phyloP scores from a whole-genome alignment of 2,113 vertebrate species.

The Daphoenositta chrysoptera region DNA sequence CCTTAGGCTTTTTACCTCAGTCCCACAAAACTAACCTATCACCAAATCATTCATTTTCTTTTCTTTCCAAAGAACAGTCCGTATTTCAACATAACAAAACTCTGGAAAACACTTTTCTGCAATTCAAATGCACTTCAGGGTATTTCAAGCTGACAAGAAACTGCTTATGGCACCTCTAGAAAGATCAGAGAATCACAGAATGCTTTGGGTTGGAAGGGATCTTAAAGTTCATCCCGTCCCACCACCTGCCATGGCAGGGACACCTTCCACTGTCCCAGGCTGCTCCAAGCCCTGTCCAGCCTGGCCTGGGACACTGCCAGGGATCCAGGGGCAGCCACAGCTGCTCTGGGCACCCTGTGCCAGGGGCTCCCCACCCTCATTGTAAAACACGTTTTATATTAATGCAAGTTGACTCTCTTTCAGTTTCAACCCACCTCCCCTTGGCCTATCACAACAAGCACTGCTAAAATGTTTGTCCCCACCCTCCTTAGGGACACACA shows the following conservation, averaged over 20 bases:
- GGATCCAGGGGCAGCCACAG: not conserved
- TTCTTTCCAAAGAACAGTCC: not conserved
- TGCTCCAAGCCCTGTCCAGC: not conserved
- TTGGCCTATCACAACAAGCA: not conserved
- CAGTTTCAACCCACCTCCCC: not conserved
- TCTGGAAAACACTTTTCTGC: not conserved
- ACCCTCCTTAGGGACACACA: not conserved
- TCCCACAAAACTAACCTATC: not conserved
- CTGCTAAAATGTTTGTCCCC: not conserved
- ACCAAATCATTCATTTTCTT: not conserved
- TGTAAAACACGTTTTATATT: not conserved
- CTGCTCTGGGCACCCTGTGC: not conserved
- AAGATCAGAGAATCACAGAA: not conserved
- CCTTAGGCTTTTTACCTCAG: not conserved
- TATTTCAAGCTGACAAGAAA: not conserved
- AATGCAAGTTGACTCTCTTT: not conserved
- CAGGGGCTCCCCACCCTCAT: not conserved
- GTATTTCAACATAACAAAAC: not conserved
- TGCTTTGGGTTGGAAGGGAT: not conserved
- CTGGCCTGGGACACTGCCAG: not conserved
- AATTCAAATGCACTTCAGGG: not conserved
- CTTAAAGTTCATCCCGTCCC: accelerated
- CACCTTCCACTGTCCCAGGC: accelerated
- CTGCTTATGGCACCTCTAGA: not conserved
- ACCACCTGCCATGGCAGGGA: not conserved